These are phyloP conservation scores for Drosophila serrata DNA, from an alignment of 1,140 invertebrate species.

Conservation along the genomic window DNA sequence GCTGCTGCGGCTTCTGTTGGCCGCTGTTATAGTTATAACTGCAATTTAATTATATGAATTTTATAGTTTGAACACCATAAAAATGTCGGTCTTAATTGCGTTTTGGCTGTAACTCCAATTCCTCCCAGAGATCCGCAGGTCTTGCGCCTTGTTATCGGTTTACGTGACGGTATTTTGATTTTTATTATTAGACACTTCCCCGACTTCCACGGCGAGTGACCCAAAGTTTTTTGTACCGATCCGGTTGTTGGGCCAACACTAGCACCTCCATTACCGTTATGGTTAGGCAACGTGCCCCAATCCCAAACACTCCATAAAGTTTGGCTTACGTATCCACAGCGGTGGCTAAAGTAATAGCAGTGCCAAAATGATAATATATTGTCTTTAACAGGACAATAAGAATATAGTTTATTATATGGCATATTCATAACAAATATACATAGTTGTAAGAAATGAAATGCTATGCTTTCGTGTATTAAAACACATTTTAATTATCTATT, in stretches of 20 bases:
- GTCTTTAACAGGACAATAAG: background rate
- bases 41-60: conserved; percentile 82
- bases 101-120: conserved; percentile 50
- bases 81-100: conserved; percentile 81
- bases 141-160: conserved; percentile 72
- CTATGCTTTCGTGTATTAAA: too few species aligned
- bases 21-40: conserved; percentile 66
- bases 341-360: background rate
- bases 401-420: background rate
- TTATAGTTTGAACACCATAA: conserved; percentile 82
- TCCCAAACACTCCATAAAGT: conserved; percentile 74
- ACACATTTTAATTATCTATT: background rate
- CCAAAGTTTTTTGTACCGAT: conserved; percentile 43
- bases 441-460: too few species aligned
- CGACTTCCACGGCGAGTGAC: conserved; percentile 57
- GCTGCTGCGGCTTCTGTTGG: conserved; percentile 16
- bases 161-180: conserved; percentile 80
- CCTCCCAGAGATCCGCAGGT: conserved; percentile 13
- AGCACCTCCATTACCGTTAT: conserved; percentile 57
- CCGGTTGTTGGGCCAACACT: conserved; percentile 43
- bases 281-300: conserved; percentile 71
- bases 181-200: conserved; percentile 55
- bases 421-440: too few species aligned
- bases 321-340: conserved; percentile 39
- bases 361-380: background rate